phyloP scores from a whole-genome alignment of 1,140 invertebrate genomes.

The Scaptomyza hsui region DNA sequence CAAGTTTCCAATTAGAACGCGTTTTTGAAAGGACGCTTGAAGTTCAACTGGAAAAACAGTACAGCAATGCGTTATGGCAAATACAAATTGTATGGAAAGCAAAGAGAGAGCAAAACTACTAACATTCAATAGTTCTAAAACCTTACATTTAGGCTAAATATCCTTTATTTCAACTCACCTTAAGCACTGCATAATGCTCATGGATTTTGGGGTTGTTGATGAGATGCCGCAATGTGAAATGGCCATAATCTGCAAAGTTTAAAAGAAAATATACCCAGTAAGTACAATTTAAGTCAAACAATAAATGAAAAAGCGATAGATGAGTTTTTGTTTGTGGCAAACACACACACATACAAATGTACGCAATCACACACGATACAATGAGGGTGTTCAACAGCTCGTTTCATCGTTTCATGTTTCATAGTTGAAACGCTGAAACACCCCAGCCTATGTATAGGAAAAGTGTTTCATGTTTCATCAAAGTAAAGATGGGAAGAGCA shows the following conservation, averaged over 20 bases:
- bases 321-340: not conserved
- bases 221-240: constrained; percentile 87
- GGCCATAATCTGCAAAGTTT: constrained; percentile 85
- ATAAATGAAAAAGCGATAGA: constrained; percentile 10
- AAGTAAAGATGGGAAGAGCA: too few species aligned
- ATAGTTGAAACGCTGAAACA: too few species aligned
- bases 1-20: constrained; percentile 25
- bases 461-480: too few species aligned
- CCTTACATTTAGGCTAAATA: too few species aligned
- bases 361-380: not conserved
- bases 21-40: not conserved
- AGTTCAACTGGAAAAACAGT: constrained; percentile 41
- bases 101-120: too few species aligned
- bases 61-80: constrained; percentile 13
- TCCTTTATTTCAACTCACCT: constrained; percentile 86
- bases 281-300: not conserved
- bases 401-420: too few species aligned
- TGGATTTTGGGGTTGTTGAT: constrained; percentile 82
- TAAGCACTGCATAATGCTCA: constrained; percentile 89
- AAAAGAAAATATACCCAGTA: not conserved
- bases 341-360: not conserved
- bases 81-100: not conserved
- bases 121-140: constrained; percentile 8
- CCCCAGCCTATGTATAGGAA: too few species aligned
- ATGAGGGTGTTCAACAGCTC: too few species aligned